Base-by-base conservation (phyloP, 2,888 invertebrate genomes). In the Morpho achilles region DNA sequence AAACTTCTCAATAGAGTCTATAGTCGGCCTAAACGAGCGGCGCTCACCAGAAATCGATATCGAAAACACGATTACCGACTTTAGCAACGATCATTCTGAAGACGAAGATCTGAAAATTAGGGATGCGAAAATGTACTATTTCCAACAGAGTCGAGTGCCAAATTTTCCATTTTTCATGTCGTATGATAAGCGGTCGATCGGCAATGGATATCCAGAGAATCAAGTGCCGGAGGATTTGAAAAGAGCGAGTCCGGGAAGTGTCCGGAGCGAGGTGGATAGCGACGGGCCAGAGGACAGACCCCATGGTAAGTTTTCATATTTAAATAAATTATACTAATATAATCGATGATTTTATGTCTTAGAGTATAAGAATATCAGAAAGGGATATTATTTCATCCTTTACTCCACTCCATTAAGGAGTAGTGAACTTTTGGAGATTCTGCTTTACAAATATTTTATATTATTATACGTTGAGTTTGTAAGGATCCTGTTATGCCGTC, bases 1-100 rank as follows among this genome's bases (percentile, higher is more conserved):
- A 66, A 93, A 93, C 59, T 93, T 93, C 72, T 93, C 93, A 0
- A 93, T 93, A n/a, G 93, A 93, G 78, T 93, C 93, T 43, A 87
- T 93, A 53, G 93, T 93, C 0, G 91, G 91, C 0, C 67, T 89
- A 5, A 83, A 72, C 58, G 79, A 84, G 16, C 70, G 87, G 1
- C 71, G 87, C 54, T 87, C 87, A 1, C 90, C 89, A 0, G 90
- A 88, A 66, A 90, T 90, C 69, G 90, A 90, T 73, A 89, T 90
- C 0, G 90, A 90, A 53, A 88, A 82, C 39, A 82, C 78, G 8
- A 83, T 88, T 23, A 81, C 83, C 0, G 88, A 89, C 62, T 88
- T 82, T 57, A 73, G 78, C 0, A 59, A 57, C 32, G 77, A 81
- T 0, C 76, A 85, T 66, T 84, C 84, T 0, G 87, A 87, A 47